phyloP scores from a whole-genome alignment of 2,888 invertebrate genomes.

The Horisme vitalbata region DNA sequence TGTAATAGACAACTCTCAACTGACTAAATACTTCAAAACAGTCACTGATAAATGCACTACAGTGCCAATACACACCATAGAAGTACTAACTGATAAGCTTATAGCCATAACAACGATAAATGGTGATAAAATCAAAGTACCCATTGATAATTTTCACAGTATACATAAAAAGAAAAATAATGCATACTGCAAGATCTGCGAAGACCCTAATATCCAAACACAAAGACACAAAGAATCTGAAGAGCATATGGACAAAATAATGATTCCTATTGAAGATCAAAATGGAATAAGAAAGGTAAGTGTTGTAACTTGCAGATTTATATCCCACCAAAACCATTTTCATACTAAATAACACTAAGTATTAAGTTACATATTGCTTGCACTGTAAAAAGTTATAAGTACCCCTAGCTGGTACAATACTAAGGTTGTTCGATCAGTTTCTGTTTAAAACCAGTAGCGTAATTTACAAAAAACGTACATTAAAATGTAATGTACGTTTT shows the following conservation, averaged over 20 bases:
- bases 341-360: too few species aligned
- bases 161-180: slow-evolving; percentile 26
- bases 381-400: too few species aligned
- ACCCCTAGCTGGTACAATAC: too few species aligned
- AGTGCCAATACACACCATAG: slow-evolving; percentile 16
- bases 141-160: slow-evolving; percentile 33
- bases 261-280: slow-evolving; percentile 29
- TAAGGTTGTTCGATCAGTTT: too few species aligned
- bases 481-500: too few species aligned
- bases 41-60: slow-evolving; percentile 10
- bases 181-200: slow-evolving; percentile 23
- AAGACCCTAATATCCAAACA: slow-evolving; percentile 12
- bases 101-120: slow-evolving; percentile 29
- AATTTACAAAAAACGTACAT: too few species aligned
- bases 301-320: too few species aligned
- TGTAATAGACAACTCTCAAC: neutral
- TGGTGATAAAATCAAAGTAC: slow-evolving; percentile 27
- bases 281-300: slow-evolving; percentile 37
- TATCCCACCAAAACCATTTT: too few species aligned
- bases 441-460: too few species aligned
- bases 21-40: slow-evolving; percentile 10
- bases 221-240: slow-evolving; percentile 12
- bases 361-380: too few species aligned
- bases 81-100: slow-evolving; percentile 18
- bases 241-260: slow-evolving; percentile 30